Conservation (phyloP, 2,888 invertebrate genomes). For the Andrena trimmerana region DNA sequence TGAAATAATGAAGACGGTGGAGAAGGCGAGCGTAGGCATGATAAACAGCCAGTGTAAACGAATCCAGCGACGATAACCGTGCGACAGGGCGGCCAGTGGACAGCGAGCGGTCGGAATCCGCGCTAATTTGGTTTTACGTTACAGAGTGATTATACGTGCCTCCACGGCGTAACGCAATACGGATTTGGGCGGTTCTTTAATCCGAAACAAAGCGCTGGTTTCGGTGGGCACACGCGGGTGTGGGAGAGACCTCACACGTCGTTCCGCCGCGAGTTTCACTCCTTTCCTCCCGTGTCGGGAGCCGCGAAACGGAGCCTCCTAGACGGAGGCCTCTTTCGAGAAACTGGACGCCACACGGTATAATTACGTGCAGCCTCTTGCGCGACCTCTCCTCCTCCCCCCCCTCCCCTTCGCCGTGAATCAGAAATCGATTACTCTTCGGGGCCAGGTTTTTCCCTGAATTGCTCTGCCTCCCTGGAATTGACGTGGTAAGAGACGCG, state of each 20-base stretch:
- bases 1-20: conserved; percentile 53
- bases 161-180: conserved; percentile 74
- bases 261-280: conserved; percentile 58
- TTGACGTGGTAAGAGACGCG: not conserved
- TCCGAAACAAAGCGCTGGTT: conserved; percentile 77
- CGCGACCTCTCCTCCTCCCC: conserved; percentile 33
- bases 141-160: conserved; percentile 77
- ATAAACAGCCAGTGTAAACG: conserved; percentile 52
- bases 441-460: conserved; percentile 42
- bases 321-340: conserved; percentile 48
- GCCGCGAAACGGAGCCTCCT: conserved; percentile 52
- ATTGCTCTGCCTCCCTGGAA: conserved; percentile 19
- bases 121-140: conserved; percentile 80
- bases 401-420: conserved; percentile 30
- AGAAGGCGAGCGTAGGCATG: conserved; percentile 15
- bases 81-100: conserved; percentile 47
- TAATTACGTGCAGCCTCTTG: conserved; percentile 63
- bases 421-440: conserved; percentile 56
- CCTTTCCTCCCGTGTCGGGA: conserved; percentile 46
- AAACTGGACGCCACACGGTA: conserved; percentile 52
- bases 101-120: conserved; percentile 53
- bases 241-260: conserved; percentile 77
- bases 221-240: conserved; percentile 54
- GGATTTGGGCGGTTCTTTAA: conserved; percentile 76
- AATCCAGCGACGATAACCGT: conserved; percentile 55